Base-by-base conservation (phyloP, 2,888 invertebrate species). In the Eurytoma adleriae region DNA sequence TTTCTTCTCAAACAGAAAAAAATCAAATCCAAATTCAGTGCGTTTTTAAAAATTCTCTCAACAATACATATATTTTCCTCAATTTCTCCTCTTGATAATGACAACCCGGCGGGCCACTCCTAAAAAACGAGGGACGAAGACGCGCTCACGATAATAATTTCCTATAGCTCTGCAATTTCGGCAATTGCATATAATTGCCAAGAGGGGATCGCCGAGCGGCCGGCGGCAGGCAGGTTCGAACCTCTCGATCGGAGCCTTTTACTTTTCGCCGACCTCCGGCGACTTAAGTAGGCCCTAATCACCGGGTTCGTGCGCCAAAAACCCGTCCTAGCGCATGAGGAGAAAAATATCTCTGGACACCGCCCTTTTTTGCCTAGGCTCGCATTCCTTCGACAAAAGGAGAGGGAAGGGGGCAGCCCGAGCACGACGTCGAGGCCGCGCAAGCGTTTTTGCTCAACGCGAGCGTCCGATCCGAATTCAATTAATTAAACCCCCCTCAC, bases 181-280 rank as follows among this genome's bases (percentile, higher is more conserved):
- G 88, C 90, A 89, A 89, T 90, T 89, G 89, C 88, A 87, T 87
- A 87, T 89, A 89, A 90, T 89, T 89, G 89, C 87, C 86, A 87
- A 87, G 50, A 61, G n/a, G 18, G 54, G 12, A 52, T 66, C 50
- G 50, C 1, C 3, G 40, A 16, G 40, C 48, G 48, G 5, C 18
- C 48, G 24, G 5, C 27, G 54, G 48, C 27, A 7, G 24, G 18
- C 54, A 12, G 40, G 30, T 40, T 40, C 13, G 20, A 62, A n/a
- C 14, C 54, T 14, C 27, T 40, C 85, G 86, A 85, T 86, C 52
- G 85, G 40, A 1, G 40, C 87, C 88, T 89, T 88, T 89, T 89
- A 87, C 87, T 88, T 85, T 86, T 83, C 85, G 84, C 83, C 85
- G 85, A 78, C 79, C 82, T 83, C 80, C 83, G 12, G 40, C 64